phyloP scores from a whole-genome alignment of 1,140 invertebrate species.

The Heliconius hermathena region DNA sequence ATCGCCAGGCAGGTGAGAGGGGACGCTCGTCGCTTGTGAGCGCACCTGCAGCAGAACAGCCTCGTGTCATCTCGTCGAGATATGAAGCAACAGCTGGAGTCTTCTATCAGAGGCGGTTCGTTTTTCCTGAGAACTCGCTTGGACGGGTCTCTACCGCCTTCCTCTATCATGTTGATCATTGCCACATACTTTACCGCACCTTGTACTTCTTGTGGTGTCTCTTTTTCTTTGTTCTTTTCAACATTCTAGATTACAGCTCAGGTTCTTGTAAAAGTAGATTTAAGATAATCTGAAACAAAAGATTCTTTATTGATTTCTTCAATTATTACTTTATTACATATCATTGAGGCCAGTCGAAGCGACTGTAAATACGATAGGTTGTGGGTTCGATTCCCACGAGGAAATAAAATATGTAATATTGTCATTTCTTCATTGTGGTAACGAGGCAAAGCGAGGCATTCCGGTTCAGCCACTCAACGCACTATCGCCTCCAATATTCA shows the following conservation, averaged over 20 bases:
- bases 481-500: too few species aligned
- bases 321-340: background rate
- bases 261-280: constrained; percentile 19
- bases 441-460: too few species aligned
- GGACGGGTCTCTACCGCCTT: constrained; percentile 50
- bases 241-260: constrained; percentile 47
- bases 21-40: constrained; percentile 65
- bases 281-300: constrained; percentile 46
- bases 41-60: constrained; percentile 64
- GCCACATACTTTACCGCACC: constrained; percentile 57
- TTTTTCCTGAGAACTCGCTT: constrained; percentile 52
- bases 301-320: background rate
- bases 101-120: constrained; percentile 42
- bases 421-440: too few species aligned
- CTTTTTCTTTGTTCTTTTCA: constrained; percentile 56
- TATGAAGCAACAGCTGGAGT: constrained; percentile 52
- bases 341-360: background rate
- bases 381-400: too few species aligned
- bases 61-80: constrained; percentile 46
- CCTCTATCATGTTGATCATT: constrained; percentile 56
- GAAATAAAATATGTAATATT: too few species aligned
- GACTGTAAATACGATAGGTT: too few species aligned
- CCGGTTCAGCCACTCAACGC: too few species aligned
- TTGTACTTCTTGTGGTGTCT: constrained; percentile 69
- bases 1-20: constrained; percentile 84